A percentile compares a stretch with the other conserved stretches of the same genome.
Conservation (phyloP, 1,140 invertebrate genomes). For the Eciton burchellii region DNA sequence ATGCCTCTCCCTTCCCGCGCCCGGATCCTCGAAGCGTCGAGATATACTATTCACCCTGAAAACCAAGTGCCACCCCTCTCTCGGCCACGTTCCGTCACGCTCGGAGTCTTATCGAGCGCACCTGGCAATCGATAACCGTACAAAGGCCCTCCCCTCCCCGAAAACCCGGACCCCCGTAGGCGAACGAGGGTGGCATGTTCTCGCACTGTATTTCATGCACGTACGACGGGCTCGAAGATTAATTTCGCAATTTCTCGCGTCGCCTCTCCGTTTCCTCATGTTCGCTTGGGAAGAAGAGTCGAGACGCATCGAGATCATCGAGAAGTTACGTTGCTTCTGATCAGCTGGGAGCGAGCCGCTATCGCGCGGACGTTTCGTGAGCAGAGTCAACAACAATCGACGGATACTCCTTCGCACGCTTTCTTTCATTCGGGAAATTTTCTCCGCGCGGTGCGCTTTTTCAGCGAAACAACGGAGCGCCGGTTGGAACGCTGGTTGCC, state of each 20-base stretch:
- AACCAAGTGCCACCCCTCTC: constrained; percentile 65
- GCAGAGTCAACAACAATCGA: no score
- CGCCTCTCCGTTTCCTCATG: background rate
- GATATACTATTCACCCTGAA: constrained; percentile 61
- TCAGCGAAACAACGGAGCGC: background rate
- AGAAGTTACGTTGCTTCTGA: no score
- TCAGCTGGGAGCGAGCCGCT: no score
- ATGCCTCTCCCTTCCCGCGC: background rate
- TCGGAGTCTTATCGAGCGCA: constrained; percentile 74
- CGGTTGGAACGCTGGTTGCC: background rate
- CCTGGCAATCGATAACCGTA: constrained; percentile 79
- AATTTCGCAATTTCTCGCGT: no score
- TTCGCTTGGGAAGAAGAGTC: no score
- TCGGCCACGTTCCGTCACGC: constrained; percentile 67
- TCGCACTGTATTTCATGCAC: constrained; percentile 15
- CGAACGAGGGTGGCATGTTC: constrained; percentile 24
- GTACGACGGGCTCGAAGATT: no score
- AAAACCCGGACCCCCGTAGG: constrained; percentile 61
- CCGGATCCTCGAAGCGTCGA: background rate
- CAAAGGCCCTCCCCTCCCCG: constrained; percentile 50
- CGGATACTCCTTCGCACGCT: no score
- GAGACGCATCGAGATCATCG: no score
- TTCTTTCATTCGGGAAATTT: no score
- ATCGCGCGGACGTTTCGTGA: no score
- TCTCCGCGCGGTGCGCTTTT: no score